A percentile compares a stretch with the other conserved stretches of the same genome.
phyloP scores from a whole-genome alignment of 1,140 invertebrate species.

The Calycopis cecrops region DNA sequence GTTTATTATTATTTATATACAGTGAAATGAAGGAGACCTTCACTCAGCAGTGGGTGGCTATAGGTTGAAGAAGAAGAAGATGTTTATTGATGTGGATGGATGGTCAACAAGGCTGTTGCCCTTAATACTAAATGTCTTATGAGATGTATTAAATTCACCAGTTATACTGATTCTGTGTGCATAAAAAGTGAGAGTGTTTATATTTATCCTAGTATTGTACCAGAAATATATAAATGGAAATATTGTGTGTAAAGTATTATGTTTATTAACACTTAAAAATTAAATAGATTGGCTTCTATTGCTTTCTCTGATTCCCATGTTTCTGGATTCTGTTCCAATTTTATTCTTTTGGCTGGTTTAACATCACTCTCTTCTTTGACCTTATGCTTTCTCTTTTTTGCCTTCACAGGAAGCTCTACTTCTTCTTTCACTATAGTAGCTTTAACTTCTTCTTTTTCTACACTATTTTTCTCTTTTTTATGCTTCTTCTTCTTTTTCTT shows the following conservation, averaged over 20 bases:
- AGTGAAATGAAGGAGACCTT: too few relatives aligned
- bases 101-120: too few relatives aligned
- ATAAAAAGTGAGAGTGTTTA: too few relatives aligned
- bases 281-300: constrained; percentile 59
- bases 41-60: too few relatives aligned
- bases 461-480: constrained; percentile 31
- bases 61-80: too few relatives aligned
- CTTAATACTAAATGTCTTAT: too few relatives aligned
- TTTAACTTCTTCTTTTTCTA: constrained; percentile 24
- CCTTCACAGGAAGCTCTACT: constrained; percentile 22
- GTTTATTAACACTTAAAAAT: constrained; percentile 36
- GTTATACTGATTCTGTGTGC: too few relatives aligned
- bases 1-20: too few relatives aligned
- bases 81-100: too few relatives aligned
- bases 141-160: too few relatives aligned
- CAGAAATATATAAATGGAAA: background rate
- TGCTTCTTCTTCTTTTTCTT: constrained; percentile 42
- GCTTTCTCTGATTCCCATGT: constrained; percentile 57
- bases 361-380: constrained; percentile 23
- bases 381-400: constrained; percentile 44
- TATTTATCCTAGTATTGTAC: too few relatives aligned
- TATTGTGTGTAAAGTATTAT: background rate
- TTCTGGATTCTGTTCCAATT: constrained; percentile 33
- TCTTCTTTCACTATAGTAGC: constrained; percentile 7
- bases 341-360: constrained; percentile 38